Percentiles rank a stretch among this genome's conserved stretches.
These are phyloP conservation scores for Gila orcuttii DNA, from an alignment of 2,113 vertebrate species.

Conservation along the genomic window DNA sequence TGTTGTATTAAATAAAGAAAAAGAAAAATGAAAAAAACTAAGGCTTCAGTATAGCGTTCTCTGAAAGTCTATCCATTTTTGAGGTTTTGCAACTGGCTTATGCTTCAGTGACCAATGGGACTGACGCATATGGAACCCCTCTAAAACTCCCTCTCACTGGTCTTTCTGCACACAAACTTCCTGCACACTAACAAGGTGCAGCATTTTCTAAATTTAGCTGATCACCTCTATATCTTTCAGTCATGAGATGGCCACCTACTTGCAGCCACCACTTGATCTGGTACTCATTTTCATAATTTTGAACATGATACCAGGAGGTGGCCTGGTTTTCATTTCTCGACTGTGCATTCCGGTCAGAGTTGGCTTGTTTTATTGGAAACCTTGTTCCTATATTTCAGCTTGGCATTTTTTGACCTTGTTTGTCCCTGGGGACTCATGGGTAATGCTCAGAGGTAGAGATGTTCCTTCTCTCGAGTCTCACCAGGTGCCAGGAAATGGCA, in stretches of 20 bases:
- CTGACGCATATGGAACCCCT: constrained; percentile 46
- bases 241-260: constrained; percentile 55
- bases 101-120: constrained; percentile 54
- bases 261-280: constrained; percentile 68
- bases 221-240: constrained; percentile 61
- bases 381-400: constrained; percentile 79
- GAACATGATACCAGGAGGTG: constrained; percentile 73
- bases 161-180: constrained; percentile 42
- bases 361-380: constrained; percentile 83
- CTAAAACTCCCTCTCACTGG: constrained; percentile 53
- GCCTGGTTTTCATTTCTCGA: constrained; percentile 80
- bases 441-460: constrained; percentile 52
- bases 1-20: constrained; percentile 54
- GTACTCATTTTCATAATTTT: constrained; percentile 80
- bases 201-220: constrained; percentile 61
- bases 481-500: no score
- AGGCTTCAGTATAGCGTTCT: constrained; percentile 54
- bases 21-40: constrained; percentile 51
- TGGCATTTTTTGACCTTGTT: constrained; percentile 75
- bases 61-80: constrained; percentile 63
- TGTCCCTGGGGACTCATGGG: constrained; percentile 75
- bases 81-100: constrained; percentile 53
- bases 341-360: constrained; percentile 72
- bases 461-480: background rate
- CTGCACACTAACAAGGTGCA: constrained; percentile 59